A percentile compares a stretch with the other conserved stretches of the same genome.
These are phyloP conservation scores for Melanostoma scalare DNA, from an alignment of 2,888 invertebrate species.

Conservation along the genomic window DNA sequence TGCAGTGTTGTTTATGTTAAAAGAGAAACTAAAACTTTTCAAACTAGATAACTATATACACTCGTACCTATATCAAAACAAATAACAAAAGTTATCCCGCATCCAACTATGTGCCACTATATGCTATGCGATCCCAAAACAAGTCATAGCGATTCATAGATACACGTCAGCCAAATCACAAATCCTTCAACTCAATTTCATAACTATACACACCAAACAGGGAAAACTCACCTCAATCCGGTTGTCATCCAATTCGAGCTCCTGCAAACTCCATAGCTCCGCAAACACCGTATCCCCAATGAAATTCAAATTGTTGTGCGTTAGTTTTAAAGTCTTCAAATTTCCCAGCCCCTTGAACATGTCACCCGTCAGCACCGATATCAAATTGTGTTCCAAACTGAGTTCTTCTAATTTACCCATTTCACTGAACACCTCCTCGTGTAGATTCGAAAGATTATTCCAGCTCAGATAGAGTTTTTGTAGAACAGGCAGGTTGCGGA, in stretches of 20 bases:
- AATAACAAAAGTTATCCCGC: too few species aligned
- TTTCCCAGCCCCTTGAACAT: slow-evolving; percentile 90
- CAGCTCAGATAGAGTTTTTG: slow-evolving; percentile 91
- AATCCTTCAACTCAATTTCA: neutral
- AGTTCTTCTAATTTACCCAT: slow-evolving; percentile 89
- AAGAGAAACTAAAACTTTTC: too few species aligned
- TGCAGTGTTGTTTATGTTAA: too few species aligned
- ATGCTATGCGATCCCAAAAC: too few species aligned
- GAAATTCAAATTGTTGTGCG: slow-evolving; percentile 89
- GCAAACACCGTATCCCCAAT: slow-evolving; percentile 91
- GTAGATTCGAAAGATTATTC: slow-evolving; percentile 92
- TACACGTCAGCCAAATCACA: neutral
- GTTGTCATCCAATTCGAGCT: slow-evolving; percentile 88
- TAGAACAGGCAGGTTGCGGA: slow-evolving; percentile 88
- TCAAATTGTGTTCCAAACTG: slow-evolving; percentile 90
- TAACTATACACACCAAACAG: neutral
- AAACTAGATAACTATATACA: too few species aligned
- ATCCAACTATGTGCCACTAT: too few species aligned
- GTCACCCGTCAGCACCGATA: slow-evolving; percentile 88
- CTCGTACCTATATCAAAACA: too few species aligned
- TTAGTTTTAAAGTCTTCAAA: slow-evolving; percentile 88
- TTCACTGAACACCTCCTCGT: slow-evolving; percentile 91
- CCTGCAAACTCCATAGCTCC: slow-evolving; percentile 89
- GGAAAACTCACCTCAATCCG: slow-evolving; percentile 83
- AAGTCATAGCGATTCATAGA: neutral